phyloP scores from a whole-genome alignment of 2,113 vertebrate species.

The Nipponia nippon region DNA sequence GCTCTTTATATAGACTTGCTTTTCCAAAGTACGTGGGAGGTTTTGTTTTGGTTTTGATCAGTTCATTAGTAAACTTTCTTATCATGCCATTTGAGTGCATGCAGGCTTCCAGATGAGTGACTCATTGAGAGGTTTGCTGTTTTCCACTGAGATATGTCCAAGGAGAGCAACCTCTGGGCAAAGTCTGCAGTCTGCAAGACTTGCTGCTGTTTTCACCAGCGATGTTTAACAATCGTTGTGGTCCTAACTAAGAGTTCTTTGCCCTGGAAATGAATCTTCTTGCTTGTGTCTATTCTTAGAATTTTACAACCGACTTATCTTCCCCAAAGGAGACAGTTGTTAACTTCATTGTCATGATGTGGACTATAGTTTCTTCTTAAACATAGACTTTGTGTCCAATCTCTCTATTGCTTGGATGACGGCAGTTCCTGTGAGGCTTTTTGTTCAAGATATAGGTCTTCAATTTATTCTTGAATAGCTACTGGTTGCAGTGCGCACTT shows the following conservation, averaged over 20 bases:
- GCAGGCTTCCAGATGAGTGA: background rate
- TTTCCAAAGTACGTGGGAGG: background rate
- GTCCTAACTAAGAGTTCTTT: background rate
- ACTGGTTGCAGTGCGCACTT: background rate
- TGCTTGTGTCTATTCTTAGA: constrained; percentile 28
- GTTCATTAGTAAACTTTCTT: background rate
- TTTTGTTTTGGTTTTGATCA: background rate
- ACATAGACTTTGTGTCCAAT: background rate
- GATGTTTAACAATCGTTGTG: background rate
- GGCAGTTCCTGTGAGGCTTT: background rate
- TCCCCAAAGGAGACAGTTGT: background rate
- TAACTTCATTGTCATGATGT: background rate
- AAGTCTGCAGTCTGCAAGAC: background rate
- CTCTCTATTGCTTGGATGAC: background rate
- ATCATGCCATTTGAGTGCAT: background rate
- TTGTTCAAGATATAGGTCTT: background rate
- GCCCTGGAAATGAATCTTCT: background rate
- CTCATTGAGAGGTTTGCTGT: background rate
- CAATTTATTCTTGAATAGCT: background rate
- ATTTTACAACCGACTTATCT: background rate
- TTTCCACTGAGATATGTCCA: background rate
- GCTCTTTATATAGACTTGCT: background rate
- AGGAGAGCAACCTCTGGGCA: background rate
- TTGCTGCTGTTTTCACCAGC: background rate
- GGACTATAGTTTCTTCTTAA: background rate